Percentiles rank a stretch among this genome's conserved stretches.
These are phyloP conservation scores for Lanius collurio DNA, from an alignment of 2,113 vertebrate species.

Conservation along the genomic window DNA sequence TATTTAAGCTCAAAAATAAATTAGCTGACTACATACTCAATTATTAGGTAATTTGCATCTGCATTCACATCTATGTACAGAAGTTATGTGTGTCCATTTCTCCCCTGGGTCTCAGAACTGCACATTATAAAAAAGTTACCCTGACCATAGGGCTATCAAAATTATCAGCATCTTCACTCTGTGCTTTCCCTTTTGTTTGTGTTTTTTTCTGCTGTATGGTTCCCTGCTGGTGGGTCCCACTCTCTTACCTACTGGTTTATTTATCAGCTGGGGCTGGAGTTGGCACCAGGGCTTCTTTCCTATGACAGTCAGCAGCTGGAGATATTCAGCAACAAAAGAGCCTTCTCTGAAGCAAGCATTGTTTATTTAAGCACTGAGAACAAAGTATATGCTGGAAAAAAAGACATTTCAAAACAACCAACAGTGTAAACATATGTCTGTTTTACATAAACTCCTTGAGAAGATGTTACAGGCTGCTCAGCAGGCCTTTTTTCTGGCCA, in stretches of 20 bases:
- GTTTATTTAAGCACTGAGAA: conserved; percentile 25
- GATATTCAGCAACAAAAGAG: not conserved
- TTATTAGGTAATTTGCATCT: not conserved
- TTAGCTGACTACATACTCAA: not conserved
- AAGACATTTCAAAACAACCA: conserved; percentile 38
- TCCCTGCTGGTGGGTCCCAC: not conserved
- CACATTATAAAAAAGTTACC: rapidly evolving
- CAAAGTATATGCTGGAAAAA: not conserved
- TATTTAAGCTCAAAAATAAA: not conserved
- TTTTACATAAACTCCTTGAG: conserved; percentile 5
- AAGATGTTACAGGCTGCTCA: not conserved
- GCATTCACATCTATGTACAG: not conserved
- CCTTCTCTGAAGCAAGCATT: not conserved
- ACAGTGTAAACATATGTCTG: conserved; percentile 31
- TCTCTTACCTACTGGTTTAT: not conserved
- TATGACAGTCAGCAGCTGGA: not conserved
- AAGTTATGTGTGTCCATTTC: not conserved
- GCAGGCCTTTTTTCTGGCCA: not conserved
- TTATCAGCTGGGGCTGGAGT: not conserved
- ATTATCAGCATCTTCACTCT: not conserved
- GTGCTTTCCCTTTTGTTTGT: not conserved
- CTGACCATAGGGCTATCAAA: not conserved
- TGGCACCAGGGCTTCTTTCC: not conserved
- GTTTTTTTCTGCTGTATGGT: not conserved
- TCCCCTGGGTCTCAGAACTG: not conserved